Conservation (phyloP, 2,113 vertebrate species). For the Ammodytes dubius region DNA sequence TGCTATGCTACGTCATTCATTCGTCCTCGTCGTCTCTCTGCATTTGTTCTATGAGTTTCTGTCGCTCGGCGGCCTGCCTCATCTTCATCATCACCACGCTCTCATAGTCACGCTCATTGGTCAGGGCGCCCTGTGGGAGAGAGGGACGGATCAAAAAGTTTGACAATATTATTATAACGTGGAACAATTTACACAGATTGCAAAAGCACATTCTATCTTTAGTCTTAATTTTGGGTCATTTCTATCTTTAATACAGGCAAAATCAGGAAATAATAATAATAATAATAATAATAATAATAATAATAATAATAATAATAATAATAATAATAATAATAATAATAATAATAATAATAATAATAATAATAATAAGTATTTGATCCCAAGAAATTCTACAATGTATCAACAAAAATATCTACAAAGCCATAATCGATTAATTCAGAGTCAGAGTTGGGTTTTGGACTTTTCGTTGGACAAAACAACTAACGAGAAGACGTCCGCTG, state of each 20-base stretch:
- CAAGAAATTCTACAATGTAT: not conserved
- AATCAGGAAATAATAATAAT: not conserved
- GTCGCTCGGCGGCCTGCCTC: conserved; percentile 95
- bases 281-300: too few relatives aligned
- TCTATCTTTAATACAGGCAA: not conserved
- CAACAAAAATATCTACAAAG: not conserved
- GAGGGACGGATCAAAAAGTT: conserved; percentile 16
- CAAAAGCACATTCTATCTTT: not conserved
- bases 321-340: not conserved
- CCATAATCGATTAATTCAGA: too few relatives aligned
- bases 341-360: not conserved
- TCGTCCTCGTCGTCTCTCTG: conserved; percentile 89
- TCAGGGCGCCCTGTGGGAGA: conserved; percentile 82
- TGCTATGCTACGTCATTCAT: conserved; percentile 70
- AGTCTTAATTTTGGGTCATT: not conserved
- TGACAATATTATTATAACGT: not conserved
- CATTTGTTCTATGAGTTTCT: conserved; percentile 92
- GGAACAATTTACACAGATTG: not conserved
- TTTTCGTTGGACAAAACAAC: not conserved
- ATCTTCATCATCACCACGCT: conserved; percentile 97
- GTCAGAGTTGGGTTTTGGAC: not conserved
- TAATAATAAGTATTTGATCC: not conserved
- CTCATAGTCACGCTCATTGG: conserved; percentile 93
- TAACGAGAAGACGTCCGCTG: not conserved
- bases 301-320: not conserved